These are phyloP conservation scores for Muscicapa striata DNA, from an alignment of 2,797 vertebrate species.

Conservation along the genomic window DNA sequence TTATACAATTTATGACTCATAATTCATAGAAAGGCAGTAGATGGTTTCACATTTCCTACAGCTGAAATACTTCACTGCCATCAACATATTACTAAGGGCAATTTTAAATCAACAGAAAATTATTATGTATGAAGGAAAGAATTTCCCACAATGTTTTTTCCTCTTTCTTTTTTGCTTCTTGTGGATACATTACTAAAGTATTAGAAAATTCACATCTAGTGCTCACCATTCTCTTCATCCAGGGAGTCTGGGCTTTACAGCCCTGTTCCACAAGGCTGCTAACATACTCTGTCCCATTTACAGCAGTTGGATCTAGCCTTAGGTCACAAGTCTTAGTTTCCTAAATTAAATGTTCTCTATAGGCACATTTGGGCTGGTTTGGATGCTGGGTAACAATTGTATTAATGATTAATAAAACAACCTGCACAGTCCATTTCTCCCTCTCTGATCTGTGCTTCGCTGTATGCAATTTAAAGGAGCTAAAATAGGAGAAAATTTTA, in stretches of 20 bases:
- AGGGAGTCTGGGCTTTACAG: background rate
- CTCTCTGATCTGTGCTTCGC: background rate
- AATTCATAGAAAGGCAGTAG: slow-evolving; percentile 47
- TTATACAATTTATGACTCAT: slow-evolving; percentile 51
- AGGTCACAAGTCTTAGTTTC: background rate
- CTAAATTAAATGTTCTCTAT: background rate
- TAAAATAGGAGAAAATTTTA: background rate
- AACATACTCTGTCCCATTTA: background rate
- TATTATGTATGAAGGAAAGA: slow-evolving; percentile 68
- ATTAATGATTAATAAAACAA: background rate
- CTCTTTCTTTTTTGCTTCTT: slow-evolving; percentile 18
- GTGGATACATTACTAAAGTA: slow-evolving; percentile 56
- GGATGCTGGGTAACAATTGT: background rate
- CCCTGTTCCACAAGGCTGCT: background rate
- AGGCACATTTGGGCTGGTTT: background rate
- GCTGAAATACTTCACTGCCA: slow-evolving; percentile 42
- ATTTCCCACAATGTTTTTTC: slow-evolving; percentile 62
- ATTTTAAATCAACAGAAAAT: slow-evolving; percentile 69
- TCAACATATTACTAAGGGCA: slow-evolving; percentile 31
- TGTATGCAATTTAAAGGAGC: background rate
- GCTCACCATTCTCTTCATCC: slow-evolving; percentile 13
- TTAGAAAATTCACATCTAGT: slow-evolving; percentile 27
- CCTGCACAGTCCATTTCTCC: background rate
- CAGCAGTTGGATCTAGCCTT: background rate
- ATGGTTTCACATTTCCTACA: slow-evolving; percentile 46